Evolutionary conservation across 2,797 vertebrate species (phyloP), one percentile per base, ranked within the genome.

Genomic region (Garrulus glandarius): DNA sequence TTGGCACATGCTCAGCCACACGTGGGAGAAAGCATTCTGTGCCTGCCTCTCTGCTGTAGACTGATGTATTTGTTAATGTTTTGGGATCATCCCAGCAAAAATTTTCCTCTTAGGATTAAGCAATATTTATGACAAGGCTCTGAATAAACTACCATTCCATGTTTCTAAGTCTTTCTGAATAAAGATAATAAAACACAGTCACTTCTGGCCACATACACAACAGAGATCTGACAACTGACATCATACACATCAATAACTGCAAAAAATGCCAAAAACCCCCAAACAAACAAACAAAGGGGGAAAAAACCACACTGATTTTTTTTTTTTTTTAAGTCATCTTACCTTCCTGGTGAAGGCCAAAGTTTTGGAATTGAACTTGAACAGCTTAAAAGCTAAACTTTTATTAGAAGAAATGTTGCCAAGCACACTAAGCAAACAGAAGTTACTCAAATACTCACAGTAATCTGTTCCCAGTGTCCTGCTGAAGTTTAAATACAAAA

Each of bases 401-500:
- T 20, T 32, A 72, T 36, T 84, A 82, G 91, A 83, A 92, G 57
- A 92, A 86, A 87, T 13, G 57, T n/a, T 92, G 87, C 87, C 76
- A 92, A 90, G 79, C 61, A 86, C 22, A 37, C 61, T 75, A 85
- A 84, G 84, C 74, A 84, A 95, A 89, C 52, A 91, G 17, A 53
- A 72, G 55, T 94, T 86, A 80, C 43, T 84, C 92, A 94, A 89
- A 91, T 59, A 74, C 61, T 95, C 69, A 56, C 34, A 74, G 53
- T 81, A 87, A 96, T 81, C 46, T 59, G 39, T 86, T 94, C 69
- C 59, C 82, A 92, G 22, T 37, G 64, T 90, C 82, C 91, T 90
- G 57, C 72, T 93, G 84, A 77, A 85, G 47, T 59, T 92, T 82
- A 89, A 85, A 89, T 71, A 87, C 1, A 5, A 95, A 97, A 93